Conservation (phyloP, 2,888 invertebrate species). For the Eugnorisma glareosa region DNA sequence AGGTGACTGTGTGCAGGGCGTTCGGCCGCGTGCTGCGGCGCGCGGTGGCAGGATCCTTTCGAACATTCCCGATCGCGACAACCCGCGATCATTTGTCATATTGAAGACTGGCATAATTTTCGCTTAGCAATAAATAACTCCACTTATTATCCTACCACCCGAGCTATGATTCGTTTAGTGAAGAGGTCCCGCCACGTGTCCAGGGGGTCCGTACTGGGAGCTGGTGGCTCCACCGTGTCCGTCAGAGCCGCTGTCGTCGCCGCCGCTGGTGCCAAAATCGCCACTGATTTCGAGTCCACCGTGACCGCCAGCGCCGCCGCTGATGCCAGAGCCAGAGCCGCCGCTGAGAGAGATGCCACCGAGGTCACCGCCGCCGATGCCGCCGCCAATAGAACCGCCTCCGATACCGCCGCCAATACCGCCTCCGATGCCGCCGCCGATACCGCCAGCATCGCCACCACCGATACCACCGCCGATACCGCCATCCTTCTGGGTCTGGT, state of each 20-base stretch:
- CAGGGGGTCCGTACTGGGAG: constrained; percentile 89
- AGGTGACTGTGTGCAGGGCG: constrained; percentile 85
- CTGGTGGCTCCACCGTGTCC: constrained; percentile 84
- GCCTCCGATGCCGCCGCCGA: constrained; percentile 77
- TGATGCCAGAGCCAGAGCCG: constrained; percentile 78
- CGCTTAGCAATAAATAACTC: constrained; percentile 81
- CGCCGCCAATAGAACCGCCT: constrained; percentile 82
- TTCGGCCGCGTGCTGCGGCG: constrained; percentile 74
- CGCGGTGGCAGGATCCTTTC: constrained; percentile 67
- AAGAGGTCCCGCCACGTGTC: constrained; percentile 88
- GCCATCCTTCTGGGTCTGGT: constrained; percentile 93
- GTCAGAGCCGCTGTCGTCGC: constrained; percentile 75
- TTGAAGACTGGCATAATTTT: constrained; percentile 64
- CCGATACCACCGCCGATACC: constrained; percentile 84
- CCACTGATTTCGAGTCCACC: constrained; percentile 79
- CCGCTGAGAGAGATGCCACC: constrained; percentile 76
- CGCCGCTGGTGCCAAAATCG: constrained; percentile 82
- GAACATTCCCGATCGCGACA: constrained; percentile 36
- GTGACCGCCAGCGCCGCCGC: constrained; percentile 76
- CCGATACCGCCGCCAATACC: constrained; percentile 58
- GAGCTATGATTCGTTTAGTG: constrained; percentile 79
- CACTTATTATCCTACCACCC: constrained; percentile 78
- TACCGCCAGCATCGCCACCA: constrained; percentile 66
- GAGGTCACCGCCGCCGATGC: constrained; percentile 70
- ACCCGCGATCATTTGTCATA: constrained; percentile 35